Conservation (phyloP, 1,140 invertebrate species). For the Calycopis cecrops region DNA sequence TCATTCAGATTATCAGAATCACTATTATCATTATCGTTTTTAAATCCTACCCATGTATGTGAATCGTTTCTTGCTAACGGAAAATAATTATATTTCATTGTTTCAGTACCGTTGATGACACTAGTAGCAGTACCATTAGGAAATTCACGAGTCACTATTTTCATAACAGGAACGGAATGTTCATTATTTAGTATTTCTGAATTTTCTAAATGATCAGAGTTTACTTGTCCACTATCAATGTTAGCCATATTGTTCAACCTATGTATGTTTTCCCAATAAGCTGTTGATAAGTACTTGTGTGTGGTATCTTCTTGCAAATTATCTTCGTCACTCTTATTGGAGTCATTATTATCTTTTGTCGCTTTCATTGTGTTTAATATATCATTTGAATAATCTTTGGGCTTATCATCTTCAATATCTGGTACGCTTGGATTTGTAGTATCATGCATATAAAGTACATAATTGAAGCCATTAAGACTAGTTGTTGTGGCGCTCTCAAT, state of each 20-base stretch:
- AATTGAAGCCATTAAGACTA: no score
- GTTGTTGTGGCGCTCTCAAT: no score
- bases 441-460: no score
- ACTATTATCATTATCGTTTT: not conserved
- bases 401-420: no score
- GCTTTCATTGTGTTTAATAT: not conserved
- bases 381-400: not conserved
- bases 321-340: not conserved
- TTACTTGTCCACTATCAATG: not conserved
- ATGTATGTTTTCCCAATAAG: not conserved
- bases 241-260: not conserved
- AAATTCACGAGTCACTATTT: slow-evolving; percentile 19
- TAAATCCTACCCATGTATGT: no score
- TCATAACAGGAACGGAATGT: slow-evolving; percentile 12
- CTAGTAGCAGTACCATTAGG: slow-evolving; percentile 20
- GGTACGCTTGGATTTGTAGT: no score
- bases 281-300: not conserved
- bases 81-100: slow-evolving; percentile 10
- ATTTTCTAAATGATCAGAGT: not conserved
- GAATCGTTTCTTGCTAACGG: not conserved
- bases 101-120: slow-evolving; percentile 19
- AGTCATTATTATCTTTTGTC: not conserved
- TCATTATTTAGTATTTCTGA: no score
- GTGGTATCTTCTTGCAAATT: not conserved
- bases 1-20: not conserved